phyloP scores from a whole-genome alignment of 2,113 vertebrate species.

The Euleptes europaea region DNA sequence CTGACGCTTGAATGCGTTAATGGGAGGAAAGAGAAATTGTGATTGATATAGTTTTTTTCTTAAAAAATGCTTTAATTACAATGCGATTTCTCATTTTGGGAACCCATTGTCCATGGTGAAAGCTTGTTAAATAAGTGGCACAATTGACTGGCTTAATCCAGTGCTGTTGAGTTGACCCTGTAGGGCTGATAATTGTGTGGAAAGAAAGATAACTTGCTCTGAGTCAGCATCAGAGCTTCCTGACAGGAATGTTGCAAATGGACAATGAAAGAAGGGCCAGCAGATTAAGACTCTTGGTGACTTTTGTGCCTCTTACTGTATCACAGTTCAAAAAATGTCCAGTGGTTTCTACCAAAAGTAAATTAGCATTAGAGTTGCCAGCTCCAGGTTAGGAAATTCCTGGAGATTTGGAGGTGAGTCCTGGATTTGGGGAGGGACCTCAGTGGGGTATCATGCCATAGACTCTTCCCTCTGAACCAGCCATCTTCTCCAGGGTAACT shows the following conservation, averaged over 20 bases:
- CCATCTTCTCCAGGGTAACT: too few species aligned
- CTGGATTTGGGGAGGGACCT: too few species aligned
- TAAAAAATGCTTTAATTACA: slow-evolving; percentile 9
- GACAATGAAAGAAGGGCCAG: neutral
- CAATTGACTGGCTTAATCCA: slow-evolving; percentile 4
- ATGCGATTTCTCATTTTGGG: slow-evolving; percentile 21
- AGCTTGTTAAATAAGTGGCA: slow-evolving; percentile 22
- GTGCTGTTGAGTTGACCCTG: neutral
- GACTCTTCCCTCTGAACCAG: too few species aligned
- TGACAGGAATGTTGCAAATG: neutral
- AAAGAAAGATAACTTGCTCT: neutral
- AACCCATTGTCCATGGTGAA: slow-evolving; percentile 10
- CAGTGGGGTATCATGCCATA: too few species aligned
- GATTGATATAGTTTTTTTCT: neutral
- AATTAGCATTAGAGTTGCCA: too few species aligned
- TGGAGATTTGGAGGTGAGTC: too few species aligned
- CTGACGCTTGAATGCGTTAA: slow-evolving; percentile 24
- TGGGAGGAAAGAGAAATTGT: slow-evolving; percentile 27
- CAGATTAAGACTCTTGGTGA: neutral
- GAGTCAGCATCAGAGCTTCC: neutral
- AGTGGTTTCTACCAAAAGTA: neutral
- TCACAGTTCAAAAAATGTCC: neutral
- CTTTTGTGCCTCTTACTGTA: neutral
- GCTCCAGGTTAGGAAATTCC: too few species aligned
- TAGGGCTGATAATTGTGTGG: neutral